These are phyloP conservation scores for Colinus virginianus DNA, from an alignment of 2,113 vertebrate genomes.

Conservation along the genomic window DNA sequence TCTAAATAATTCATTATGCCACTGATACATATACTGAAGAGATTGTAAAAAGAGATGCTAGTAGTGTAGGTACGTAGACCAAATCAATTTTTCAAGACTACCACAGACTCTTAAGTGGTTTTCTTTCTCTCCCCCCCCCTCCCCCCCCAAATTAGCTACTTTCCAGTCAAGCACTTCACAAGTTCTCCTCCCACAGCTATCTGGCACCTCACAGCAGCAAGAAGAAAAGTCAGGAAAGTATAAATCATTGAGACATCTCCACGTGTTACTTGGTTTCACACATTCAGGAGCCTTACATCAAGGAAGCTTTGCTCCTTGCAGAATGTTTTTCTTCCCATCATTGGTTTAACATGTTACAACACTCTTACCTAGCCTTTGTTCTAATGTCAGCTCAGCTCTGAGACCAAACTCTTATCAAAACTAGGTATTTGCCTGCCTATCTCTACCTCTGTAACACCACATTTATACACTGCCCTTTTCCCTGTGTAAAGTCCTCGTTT, in stretches of 20 bases:
- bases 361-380: background rate
- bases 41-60: background rate
- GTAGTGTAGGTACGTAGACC: background rate
- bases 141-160: background rate
- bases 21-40: background rate
- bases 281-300: background rate
- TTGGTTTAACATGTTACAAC: background rate
- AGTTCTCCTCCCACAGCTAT: background rate
- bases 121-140: background rate
- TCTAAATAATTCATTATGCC: conserved; percentile 53
- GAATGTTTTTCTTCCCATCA: background rate
- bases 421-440: background rate
- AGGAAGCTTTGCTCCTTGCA: background rate
- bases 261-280: fast-evolving
- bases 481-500: background rate
- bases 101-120: background rate
- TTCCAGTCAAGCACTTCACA: background rate
- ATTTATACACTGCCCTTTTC: background rate
- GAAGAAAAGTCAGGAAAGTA: background rate
- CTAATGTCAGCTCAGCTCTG: background rate
- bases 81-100: background rate
- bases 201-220: background rate
- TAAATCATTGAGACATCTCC: background rate
- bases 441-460: background rate
- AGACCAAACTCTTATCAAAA: background rate